Evolutionary conservation across 2,888 invertebrate species (phyloP), one percentile per base, ranked within the genome.

Genomic region (Hoplodrina ambigua): DNA sequence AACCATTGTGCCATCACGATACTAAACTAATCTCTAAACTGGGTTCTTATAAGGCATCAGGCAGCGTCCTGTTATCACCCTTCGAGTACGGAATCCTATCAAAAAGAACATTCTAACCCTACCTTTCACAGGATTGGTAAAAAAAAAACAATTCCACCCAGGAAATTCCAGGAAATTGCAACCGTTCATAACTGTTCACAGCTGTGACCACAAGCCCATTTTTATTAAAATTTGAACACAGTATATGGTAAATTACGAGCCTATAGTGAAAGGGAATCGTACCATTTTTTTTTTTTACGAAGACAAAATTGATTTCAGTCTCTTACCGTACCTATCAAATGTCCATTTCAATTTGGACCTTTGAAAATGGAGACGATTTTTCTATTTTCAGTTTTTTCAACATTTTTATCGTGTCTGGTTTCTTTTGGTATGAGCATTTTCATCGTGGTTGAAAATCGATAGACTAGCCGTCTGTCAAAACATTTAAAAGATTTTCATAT

Each of bases 161-260:
- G 78, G 70, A 69, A 69, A 7, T 53, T 54, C 19, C 53, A 49
- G 70, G 78, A 78, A 72, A 72, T 73, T 78, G 61, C 78, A 78
- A 52, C 78, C 78, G 55, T 72, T 56, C 61, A 19, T 72, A 54
- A 59, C 41, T 54, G 55, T 72, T 56, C 61, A 19, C 77, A 54
- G 55, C 41, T 54, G 74, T 55, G 69, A 63, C 65, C 56, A 15
- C 76, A 62, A 25, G 15, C 19, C 25, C n/a, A 52, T 49, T 75
- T 67, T 69, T 76, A 80, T 59, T 63, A 58, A 81, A 76, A 63
- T 56, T 59, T 63, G 25, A 62, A 58, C 57, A 61, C 62, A 56
- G 58, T 66, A 60, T 66, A 63, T 69, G 57, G 52, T 53, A 62
- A 80, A 67, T 50, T 50, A n/a, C 6, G 53, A 54, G 44, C 25